These are phyloP conservation scores for Drosophila seguyi DNA, from an alignment of 1,140 invertebrate species.

Conservation along the genomic window DNA sequence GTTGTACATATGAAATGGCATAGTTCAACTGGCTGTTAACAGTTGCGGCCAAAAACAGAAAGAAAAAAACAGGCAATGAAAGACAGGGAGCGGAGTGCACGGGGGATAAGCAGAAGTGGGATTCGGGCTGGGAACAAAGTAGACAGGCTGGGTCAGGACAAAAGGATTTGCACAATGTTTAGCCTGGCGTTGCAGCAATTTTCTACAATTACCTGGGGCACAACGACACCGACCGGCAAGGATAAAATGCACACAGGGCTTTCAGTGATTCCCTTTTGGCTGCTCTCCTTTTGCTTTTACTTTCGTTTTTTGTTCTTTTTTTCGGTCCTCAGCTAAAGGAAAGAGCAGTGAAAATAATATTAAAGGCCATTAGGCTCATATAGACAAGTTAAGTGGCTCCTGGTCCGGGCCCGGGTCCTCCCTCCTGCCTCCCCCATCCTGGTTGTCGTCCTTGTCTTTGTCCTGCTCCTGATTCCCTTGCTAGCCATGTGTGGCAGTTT, in stretches of 20 bases:
- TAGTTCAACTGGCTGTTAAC: conserved; percentile 84
- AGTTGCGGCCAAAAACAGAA: conserved; percentile 75
- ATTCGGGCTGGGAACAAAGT: conserved; percentile 23
- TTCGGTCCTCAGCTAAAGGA: conserved; percentile 53
- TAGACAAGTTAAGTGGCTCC: conserved; percentile 85
- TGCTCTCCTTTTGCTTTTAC: conserved; percentile 18
- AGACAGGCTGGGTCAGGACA: conserved; percentile 47
- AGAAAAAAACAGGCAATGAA: conserved; percentile 38
- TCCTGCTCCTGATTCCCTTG: conserved; percentile 44
- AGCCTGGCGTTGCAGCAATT: conserved; percentile 81
- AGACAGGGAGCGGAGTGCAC: conserved; percentile 1
- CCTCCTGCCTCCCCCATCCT: background rate
- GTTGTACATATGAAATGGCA: conserved; percentile 79
- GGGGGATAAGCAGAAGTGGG: conserved; percentile 17
- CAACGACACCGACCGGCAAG: conserved; percentile 61
- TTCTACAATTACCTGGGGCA: conserved; percentile 80
- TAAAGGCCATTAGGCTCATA: conserved; percentile 85
- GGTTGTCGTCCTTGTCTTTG: conserved; percentile 8
- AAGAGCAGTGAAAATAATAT: conserved; percentile 81
- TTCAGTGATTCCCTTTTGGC: conserved; percentile 76
- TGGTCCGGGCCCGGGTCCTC: conserved; percentile 21
- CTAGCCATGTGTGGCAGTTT: conserved; percentile 66
- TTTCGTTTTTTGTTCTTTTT: conserved; percentile 29
- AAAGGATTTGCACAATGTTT: conserved; percentile 84
- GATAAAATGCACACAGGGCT: conserved; percentile 79